Evolutionary conservation across 2,113 vertebrate species (phyloP), one percentile per base, ranked within the genome.

Genomic region (Nothocercus nigrocapillus): DNA sequence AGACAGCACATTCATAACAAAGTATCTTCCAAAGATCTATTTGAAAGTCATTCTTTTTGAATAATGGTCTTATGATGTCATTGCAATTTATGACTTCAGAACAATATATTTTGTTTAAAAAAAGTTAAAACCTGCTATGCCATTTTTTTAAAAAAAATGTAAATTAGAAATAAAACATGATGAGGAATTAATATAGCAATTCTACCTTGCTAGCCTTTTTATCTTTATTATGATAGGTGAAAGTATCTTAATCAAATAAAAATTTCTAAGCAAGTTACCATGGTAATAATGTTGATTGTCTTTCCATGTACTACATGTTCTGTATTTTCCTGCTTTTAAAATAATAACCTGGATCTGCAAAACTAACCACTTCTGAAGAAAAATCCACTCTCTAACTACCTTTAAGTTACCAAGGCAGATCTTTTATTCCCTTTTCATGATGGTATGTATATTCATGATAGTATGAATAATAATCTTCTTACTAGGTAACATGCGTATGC

Each of bases 91-190:
- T 17, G 3, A 51, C 64, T 12, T 61, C 27, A 34, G 4, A 61
- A 61, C 28, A n/a, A 7, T 38, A 2, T 4, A 49, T 13, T 49
- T 22, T 49, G 49, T 24, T 49, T 49, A 22, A 49, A 59, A 72
- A 19, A 32, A 49, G 1, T 24, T 75, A 17, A 54, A 82, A 87
- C 10, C 1, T 21, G 27, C 30, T 3, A 45, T 10, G 9, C 0
- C 3, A 30, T 22, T 75, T 79, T 72, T 1, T 0, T 42, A 84
- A 94, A 59, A 30, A 8, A 56, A 9, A 44, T 32, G 44, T 3
- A 68, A 49, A 25, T 11, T 18, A 4, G 3, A 61, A 70, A 7
- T 6, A 1, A 53, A 62, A 21, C 0, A 1, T 3, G 1, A 20
- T 9, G 15, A 63, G 5, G 12, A 87, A 42, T 18, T 2, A 51